Evolutionary conservation across 2,113 vertebrate species (phyloP), one percentile per base, ranked within the genome.

Genomic region (Hiodon tergisus): DNA sequence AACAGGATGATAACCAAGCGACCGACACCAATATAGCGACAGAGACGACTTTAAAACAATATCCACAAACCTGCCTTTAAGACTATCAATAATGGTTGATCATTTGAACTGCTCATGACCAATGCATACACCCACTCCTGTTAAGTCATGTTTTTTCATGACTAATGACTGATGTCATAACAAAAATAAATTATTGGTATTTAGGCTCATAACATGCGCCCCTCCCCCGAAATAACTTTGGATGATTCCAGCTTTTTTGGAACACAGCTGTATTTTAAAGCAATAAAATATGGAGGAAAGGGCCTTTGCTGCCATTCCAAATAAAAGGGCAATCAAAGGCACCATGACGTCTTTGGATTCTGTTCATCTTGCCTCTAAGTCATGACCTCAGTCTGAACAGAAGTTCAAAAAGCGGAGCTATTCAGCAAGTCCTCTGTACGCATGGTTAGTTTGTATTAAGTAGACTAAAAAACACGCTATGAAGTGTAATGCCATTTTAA

Each of bases 241-340:
- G 72, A 78, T 81, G 76, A 81, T 72, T 76, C 66, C 50, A 48
- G 55, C 3, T 79, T 52, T 84, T 83, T 79, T 74, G 76, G 76
- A 79, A 48, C 6, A 63, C 67, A 2, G 77, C 79, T 79, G 79
- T 59, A 69, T 74, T 85, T 75, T 83, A 61, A 68, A 65, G 72
- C 76, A 78, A 76, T 81, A 82, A 81, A 85, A 82, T 51, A 48
- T 67, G 81, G 65, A 79, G 63, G 83, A 80, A 52, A 62, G 61
- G 7, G 9, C 61, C 17, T 16, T 2, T 54, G 73, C 78, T 77
- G 82, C 69, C 81, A 85, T 3, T 58, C 31, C 54, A 71, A 54
- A 80, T 79, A 77, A 82, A 83, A 80, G 0, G 67, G 62, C 67
- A 69, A 68, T 78, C 65, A 81, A 84, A 74, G 74, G 55, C 52